Percentiles rank a stretch among this genome's conserved stretches.
Conservation (phyloP, 2,113 vertebrate species). For the Chaetorhynchus papuensis region DNA sequence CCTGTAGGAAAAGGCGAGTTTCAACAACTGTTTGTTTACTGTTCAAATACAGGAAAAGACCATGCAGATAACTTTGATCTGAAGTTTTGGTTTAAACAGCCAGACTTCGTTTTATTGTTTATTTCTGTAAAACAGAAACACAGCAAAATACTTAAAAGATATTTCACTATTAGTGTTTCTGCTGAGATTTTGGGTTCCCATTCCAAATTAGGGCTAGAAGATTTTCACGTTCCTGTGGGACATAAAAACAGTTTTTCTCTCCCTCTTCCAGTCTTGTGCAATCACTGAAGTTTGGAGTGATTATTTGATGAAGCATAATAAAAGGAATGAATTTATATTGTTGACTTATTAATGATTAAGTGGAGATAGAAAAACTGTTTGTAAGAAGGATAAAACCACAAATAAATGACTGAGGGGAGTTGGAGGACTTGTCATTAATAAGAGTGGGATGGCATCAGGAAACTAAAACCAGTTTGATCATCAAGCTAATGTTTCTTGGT, state of each 20-base stretch:
- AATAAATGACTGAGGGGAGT: background rate
- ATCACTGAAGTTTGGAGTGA: background rate
- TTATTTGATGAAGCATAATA: background rate
- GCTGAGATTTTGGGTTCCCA: background rate
- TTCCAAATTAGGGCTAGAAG: background rate
- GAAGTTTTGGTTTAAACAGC: background rate
- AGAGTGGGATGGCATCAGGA: background rate
- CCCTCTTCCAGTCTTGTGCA: background rate
- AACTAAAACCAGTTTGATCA: background rate
- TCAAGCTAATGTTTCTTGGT: background rate
- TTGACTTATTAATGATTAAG: background rate
- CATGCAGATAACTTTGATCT: background rate
- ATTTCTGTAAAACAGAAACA: background rate
- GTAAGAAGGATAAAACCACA: background rate
- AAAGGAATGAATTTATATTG: background rate
- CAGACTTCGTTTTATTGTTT: background rate
- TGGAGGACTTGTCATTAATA: background rate
- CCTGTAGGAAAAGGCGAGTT: background rate
- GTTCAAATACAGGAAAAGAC: constrained; percentile 8
- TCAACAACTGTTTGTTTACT: background rate
- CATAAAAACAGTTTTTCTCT: background rate
- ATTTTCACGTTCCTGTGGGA: background rate
- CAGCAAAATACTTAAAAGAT: background rate
- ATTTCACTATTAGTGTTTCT: background rate
- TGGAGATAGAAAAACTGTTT: background rate